Conservation (phyloP, 2,113 vertebrate species). For the Carassius auratus region DNA sequence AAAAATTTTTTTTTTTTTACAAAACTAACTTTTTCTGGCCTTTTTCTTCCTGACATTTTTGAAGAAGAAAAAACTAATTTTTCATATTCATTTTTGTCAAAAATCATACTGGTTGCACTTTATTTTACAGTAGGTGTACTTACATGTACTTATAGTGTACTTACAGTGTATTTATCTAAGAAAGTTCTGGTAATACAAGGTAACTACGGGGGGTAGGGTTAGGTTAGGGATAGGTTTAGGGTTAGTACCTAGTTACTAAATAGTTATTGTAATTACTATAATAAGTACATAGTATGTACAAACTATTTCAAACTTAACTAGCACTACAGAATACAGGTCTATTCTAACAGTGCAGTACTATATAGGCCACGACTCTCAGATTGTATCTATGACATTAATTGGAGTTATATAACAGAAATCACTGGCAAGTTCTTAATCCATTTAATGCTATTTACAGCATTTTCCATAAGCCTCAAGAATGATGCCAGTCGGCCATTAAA, state of each 20-base stretch:
- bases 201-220: too few species aligned
- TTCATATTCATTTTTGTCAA: too few species aligned
- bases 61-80: not conserved
- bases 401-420: not conserved
- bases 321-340: not conserved
- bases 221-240: too few species aligned
- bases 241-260: too few species aligned
- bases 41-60: not conserved
- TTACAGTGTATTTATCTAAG: too few species aligned
- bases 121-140: too few species aligned
- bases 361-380: not conserved
- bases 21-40: not conserved
- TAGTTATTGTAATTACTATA: too few species aligned
- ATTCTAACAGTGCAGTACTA: not conserved
- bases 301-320: not conserved
- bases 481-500: constrained; percentile 23
- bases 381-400: not conserved
- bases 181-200: too few species aligned
- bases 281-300: too few species aligned
- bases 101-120: not conserved
- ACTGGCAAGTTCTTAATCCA: not conserved
- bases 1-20: not conserved
- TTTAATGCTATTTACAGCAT: not conserved
- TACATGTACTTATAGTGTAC: too few species aligned
- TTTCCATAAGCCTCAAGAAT: not conserved